Evolutionary conservation across 2,888 invertebrate genomes (phyloP).

Genomic region (Meiosimyza decipiens): DNA sequence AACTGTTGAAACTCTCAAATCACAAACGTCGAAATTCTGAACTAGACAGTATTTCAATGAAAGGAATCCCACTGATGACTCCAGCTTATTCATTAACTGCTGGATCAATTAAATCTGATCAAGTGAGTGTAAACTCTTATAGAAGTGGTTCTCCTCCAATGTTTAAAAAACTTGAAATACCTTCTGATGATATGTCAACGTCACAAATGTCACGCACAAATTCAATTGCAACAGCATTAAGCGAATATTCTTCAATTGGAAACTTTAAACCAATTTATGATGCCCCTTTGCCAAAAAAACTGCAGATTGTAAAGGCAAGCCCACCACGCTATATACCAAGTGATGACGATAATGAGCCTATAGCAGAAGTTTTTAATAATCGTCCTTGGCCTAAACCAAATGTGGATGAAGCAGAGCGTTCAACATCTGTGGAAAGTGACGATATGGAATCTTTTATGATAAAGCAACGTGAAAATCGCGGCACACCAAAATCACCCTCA

Average conservation of each 20-base stretch:
- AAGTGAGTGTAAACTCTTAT: slow-evolving; percentile 43
- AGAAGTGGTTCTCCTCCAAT: slow-evolving; percentile 56
- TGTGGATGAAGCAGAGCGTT: slow-evolving; percentile 30
- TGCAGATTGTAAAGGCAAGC: slow-evolving; percentile 51
- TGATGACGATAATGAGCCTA: slow-evolving; percentile 44
- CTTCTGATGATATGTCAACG: slow-evolving; percentile 44
- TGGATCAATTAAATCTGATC: slow-evolving; percentile 39
- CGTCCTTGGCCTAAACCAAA: slow-evolving; percentile 57
- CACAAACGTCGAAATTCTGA: slow-evolving; percentile 47
- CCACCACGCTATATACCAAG: slow-evolving; percentile 51
- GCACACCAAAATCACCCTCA: background rate
- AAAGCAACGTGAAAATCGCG: slow-evolving; percentile 34
- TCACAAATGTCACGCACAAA: slow-evolving; percentile 56
- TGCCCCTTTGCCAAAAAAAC: slow-evolving; percentile 59
- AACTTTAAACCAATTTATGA: slow-evolving; percentile 52
- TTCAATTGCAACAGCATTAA: slow-evolving; percentile 58
- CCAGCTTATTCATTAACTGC: slow-evolving; percentile 34
- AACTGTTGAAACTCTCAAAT: slow-evolving; percentile 44
- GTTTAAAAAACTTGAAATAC: slow-evolving; percentile 55
- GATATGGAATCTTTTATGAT: slow-evolving; percentile 39
- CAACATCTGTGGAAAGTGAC: slow-evolving; percentile 28
- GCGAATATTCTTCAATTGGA: slow-evolving; percentile 47
- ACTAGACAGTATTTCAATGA: slow-evolving; percentile 49
- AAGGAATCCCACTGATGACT: slow-evolving; percentile 47
- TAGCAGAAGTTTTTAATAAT: slow-evolving; percentile 55